Percentiles rank a stretch among this genome's conserved stretches.
These are phyloP conservation scores for Lerema accius DNA, from an alignment of 1,140 invertebrate species.

Conservation along the genomic window DNA sequence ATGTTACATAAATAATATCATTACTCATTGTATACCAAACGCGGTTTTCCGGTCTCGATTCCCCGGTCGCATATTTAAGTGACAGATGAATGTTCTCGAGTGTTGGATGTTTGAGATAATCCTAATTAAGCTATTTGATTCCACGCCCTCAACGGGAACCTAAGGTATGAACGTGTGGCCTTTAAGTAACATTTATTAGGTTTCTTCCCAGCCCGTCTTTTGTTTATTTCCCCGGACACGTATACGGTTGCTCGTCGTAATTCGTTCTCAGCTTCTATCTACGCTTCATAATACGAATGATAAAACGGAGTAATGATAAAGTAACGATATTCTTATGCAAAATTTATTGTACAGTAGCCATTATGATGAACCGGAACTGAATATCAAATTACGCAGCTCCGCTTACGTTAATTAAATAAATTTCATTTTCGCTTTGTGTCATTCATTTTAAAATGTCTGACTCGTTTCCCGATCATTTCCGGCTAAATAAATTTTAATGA, in stretches of 20 bases:
- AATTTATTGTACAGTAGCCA: conserved; percentile 23
- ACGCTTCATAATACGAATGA: conserved; percentile 11
- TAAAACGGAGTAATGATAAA: conserved; percentile 28
- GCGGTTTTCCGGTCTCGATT: too few species aligned
- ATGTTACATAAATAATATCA: too few species aligned
- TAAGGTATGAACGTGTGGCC: neutral
- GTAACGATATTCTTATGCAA: conserved; percentile 33
- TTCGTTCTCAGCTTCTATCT: conserved; percentile 10
- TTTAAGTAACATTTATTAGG: neutral
- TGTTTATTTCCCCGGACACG: neutral
- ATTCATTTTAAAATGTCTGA: conserved; percentile 28
- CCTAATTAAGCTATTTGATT: conserved; percentile 6
- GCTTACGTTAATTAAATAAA: conserved; percentile 30
- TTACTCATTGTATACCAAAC: too few species aligned
- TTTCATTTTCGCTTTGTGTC: conserved; percentile 27
- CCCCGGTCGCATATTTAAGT: too few species aligned
- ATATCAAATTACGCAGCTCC: conserved; percentile 26
- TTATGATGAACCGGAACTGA: conserved; percentile 29
- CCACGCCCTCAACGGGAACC: too few species aligned
- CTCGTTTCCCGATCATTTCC: conserved; percentile 13
- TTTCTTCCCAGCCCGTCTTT: neutral
- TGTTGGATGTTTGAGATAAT: neutral
- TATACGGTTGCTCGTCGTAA: conserved; percentile 7
- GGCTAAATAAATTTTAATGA: conserved; percentile 16
- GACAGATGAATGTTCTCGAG: too few species aligned